Base-by-base conservation (phyloP, 2,888 invertebrate genomes). In the Desoria tigrina region DNA sequence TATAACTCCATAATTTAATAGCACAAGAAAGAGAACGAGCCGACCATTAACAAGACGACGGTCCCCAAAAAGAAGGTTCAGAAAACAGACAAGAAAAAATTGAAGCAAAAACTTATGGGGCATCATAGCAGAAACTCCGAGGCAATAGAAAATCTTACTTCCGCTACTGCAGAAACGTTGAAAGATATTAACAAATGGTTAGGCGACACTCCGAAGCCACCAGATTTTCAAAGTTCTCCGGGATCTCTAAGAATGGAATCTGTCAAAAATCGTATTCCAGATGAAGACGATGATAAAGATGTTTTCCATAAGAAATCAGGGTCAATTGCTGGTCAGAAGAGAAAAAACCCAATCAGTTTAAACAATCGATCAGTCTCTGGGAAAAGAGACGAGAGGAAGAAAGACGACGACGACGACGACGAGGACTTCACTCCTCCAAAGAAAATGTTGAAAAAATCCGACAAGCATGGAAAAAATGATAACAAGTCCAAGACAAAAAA, bases 171-270 rank as follows among this genome's bases (percentile, higher is more conserved):
- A 77, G 88, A 90, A 81, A 90, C 70, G 27, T 71, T 74, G 16
- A 77, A 92, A 84, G 92, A 92, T 79, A 91, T 92, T 49, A 92
- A 90, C 79, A 90, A 91, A 77, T 92, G 92, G 91, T 81, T 93
- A 66, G 91, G 92, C 77, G 91, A 91, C 76, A 89, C 91, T 0
- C 91, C 92, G 32, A 77, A 73, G 53, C 66, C 51, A 9, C 63
- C 69, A 37, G 73, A 72, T 42, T 68, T 58, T 51, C 32, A 45
- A 4, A 37, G 53, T 23, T 39, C 63, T 16, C 39, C 65, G 11
- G 51, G 37, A 32, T 42, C 51, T 18, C 39, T 27, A 21, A 56
- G 42, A 27, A 53, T 56, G 16, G 58, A 58, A 11, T 27, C 16
- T 28, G n/a, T 45, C 16, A 42, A 39, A 27, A 58, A 4, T 26